A percentile compares a stretch with the other conserved stretches of the same genome.
These are phyloP conservation scores for Phalera bucephala DNA, from an alignment of 2,888 invertebrate genomes.

Conservation along the genomic window DNA sequence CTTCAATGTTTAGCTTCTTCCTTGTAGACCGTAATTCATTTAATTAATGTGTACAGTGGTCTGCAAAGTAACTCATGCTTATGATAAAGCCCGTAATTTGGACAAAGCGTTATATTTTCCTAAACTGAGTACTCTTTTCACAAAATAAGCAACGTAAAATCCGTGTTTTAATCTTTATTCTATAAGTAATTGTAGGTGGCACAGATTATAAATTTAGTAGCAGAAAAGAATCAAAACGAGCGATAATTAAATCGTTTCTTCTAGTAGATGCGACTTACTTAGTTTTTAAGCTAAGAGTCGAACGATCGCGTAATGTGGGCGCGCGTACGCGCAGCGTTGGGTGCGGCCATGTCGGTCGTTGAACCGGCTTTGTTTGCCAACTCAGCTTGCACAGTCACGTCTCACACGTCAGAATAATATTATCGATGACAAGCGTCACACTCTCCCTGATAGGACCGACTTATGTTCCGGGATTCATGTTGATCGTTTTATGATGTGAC, in stretches of 20 bases:
- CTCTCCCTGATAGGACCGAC: slow-evolving; percentile 28
- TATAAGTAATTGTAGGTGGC: slow-evolving; percentile 1
- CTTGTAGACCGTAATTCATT: slow-evolving; percentile 4
- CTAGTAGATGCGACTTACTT: slow-evolving; percentile 25
- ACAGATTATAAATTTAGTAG: not conserved
- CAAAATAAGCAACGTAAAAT: no score
- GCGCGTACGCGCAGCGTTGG: slow-evolving; percentile 62
- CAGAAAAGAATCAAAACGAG: slow-evolving; percentile 6
- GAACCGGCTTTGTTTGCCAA: slow-evolving; percentile 82
- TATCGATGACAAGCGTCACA: slow-evolving; percentile 56
- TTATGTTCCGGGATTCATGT: slow-evolving; percentile 6
- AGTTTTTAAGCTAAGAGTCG: slow-evolving; percentile 38
- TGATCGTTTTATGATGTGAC: not conserved
- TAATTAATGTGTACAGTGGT: slow-evolving; percentile 1
- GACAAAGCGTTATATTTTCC: no score
- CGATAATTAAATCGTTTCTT: slow-evolving; percentile 8
- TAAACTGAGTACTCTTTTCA: no score
- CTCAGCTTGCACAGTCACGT: slow-evolving; percentile 69
- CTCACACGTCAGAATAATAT: slow-evolving; percentile 60
- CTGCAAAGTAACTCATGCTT: not conserved
- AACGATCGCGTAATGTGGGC: slow-evolving; percentile 63
- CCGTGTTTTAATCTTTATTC: not conserved
- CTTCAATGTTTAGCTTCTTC: slow-evolving; percentile 8
- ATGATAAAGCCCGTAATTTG: slow-evolving; percentile 1
- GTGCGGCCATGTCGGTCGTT: slow-evolving; percentile 74